These are phyloP conservation scores for Rutilus rutilus DNA, from an alignment of 2,113 vertebrate species.

Conservation along the genomic window DNA sequence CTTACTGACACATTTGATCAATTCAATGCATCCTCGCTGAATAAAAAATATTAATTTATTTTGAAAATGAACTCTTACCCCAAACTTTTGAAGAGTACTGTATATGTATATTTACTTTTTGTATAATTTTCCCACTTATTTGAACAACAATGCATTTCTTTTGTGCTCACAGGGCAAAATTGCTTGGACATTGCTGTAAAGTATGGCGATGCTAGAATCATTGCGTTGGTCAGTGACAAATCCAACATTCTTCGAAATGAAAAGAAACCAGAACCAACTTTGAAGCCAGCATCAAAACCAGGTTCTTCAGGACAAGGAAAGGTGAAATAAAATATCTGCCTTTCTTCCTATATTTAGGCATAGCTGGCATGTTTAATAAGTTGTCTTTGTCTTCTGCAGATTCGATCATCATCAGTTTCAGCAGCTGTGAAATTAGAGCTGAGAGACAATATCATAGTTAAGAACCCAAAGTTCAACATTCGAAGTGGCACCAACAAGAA, in stretches of 20 bases:
- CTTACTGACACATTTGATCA: too few species aligned
- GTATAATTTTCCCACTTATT: neutral
- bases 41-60: too few species aligned
- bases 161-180: conserved; percentile 37
- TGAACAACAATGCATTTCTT: neutral
- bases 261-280: too few species aligned
- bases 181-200: conserved; percentile 51
- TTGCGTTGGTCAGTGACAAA: too few species aligned
- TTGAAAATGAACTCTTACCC: neutral
- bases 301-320: neutral
- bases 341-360: neutral
- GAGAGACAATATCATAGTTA: conserved; percentile 21
- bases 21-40: too few species aligned
- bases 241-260: too few species aligned
- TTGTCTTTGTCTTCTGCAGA: conserved; percentile 9
- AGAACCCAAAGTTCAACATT: conserved; percentile 13
- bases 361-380: neutral
- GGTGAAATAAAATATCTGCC: neutral
- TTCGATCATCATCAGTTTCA: neutral
- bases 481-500: neutral
- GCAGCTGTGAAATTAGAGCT: conserved; percentile 18
- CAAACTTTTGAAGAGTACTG: neutral
- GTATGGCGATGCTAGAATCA: conserved; percentile 47
- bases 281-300: neutral
- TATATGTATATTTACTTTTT: neutral